Evolutionary conservation across 2,888 invertebrate genomes (phyloP).

Genomic region (Diloba caeruleocephala): DNA sequence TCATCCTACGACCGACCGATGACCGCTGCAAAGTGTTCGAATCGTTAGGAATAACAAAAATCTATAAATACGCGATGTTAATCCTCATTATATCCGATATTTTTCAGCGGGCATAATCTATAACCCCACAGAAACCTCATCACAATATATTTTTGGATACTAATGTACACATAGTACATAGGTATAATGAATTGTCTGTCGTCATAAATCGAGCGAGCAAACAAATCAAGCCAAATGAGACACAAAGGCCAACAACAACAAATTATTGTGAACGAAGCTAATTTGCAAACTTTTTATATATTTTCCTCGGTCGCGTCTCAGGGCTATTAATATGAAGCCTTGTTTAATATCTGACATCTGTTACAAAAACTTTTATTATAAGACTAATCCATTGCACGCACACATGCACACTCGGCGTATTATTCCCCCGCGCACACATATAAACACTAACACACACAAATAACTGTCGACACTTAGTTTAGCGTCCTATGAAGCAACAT

Average conservation of each 20-base stretch:
- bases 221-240: conserved; percentile 73
- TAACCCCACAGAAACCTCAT: neutral
- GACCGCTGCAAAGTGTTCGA: no score
- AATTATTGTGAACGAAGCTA: conserved; percentile 77
- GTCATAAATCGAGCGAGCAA: conserved; percentile 69
- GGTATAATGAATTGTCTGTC: conserved; percentile 44
- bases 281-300: conserved; percentile 87
- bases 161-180: conserved; percentile 34
- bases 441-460: conserved; percentile 33
- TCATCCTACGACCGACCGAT: no score
- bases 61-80: no score
- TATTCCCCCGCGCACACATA: conserved; percentile 59
- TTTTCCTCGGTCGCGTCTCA: conserved; percentile 80
- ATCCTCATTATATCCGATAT: no score
- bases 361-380: conserved; percentile 89
- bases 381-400: conserved; percentile 88
- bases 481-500: conserved; percentile 68
- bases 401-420: conserved; percentile 61
- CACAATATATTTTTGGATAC: neutral
- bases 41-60: no score
- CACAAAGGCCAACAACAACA: conserved; percentile 73
- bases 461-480: conserved; percentile 78
- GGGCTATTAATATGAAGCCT: conserved; percentile 85
- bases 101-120: no score
- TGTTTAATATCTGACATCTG: conserved; percentile 89